Conservation (phyloP, 2,888 invertebrate species). For the Coremacera marginata region DNA sequence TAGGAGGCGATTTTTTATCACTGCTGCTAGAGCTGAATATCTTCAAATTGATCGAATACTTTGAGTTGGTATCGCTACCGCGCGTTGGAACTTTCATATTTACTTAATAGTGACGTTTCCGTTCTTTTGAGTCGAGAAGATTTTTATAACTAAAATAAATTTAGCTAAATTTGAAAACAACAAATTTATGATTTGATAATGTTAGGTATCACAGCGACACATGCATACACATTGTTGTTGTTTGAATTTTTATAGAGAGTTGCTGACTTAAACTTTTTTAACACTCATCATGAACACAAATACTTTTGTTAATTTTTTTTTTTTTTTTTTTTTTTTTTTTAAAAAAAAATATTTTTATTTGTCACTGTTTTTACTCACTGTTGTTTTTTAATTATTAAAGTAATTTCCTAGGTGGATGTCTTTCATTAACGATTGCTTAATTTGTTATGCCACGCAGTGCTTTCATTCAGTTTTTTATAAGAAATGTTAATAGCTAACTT, state of each 20-base stretch:
- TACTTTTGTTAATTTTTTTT: too few species aligned
- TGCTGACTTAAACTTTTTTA: too few species aligned
- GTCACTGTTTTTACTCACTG: background rate
- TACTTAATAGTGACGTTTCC: constrained; percentile 5
- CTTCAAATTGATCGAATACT: constrained; percentile 65
- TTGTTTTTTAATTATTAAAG: background rate
- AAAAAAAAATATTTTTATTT: background rate
- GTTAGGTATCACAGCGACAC: constrained; percentile 30
- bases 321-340: background rate
- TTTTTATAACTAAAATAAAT: constrained; percentile 28
- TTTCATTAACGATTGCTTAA: background rate
- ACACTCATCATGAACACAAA: too few species aligned
- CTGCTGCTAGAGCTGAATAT: constrained; percentile 49
- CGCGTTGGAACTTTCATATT: constrained; percentile 61
- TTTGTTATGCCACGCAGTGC: background rate
- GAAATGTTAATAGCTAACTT: background rate
- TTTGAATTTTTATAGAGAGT: too few species aligned
- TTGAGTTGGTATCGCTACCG: constrained; percentile 49
- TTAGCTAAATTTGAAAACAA: constrained; percentile 36
- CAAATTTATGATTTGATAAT: background rate
- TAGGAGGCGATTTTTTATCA: constrained; percentile 47
- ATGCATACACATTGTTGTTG: background rate
- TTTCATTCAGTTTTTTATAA: background rate
- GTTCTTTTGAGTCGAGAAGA: constrained; percentile 12
- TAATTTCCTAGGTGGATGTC: background rate